Evolutionary conservation across 92 coral and sea anemone genomes (phyloP).

Genomic region (Porites rus): DNA sequence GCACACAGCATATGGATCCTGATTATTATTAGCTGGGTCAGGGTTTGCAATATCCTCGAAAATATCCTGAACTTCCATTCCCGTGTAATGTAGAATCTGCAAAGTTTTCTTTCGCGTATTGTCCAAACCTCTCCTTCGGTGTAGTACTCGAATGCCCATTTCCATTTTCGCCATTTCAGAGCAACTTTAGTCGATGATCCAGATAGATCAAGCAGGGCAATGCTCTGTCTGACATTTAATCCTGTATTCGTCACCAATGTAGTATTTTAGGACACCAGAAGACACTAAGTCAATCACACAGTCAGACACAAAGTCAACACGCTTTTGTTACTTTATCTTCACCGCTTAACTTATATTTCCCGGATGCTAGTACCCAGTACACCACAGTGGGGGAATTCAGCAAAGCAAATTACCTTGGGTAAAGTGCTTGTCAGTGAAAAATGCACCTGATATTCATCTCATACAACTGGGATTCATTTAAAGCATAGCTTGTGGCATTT

Average conservation of each 20-base stretch:
- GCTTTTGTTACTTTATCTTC: background rate
- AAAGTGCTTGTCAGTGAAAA: no score
- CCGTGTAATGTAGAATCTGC: slow-evolving; percentile 42
- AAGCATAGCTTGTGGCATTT: no score
- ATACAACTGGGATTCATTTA: no score
- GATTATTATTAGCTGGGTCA: background rate
- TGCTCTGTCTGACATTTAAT: background rate
- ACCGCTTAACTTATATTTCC: background rate
- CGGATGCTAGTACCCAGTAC: background rate
- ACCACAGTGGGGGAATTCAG: background rate
- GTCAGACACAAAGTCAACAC: background rate
- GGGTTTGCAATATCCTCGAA: slow-evolving; percentile 62
- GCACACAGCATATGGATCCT: slow-evolving; percentile 27
- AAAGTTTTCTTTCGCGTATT: slow-evolving; percentile 36
- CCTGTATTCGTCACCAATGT: slow-evolving; percentile 46
- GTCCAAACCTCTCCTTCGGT: slow-evolving; percentile 47
- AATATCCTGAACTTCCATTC: slow-evolving; percentile 57
- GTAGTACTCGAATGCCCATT: slow-evolving; percentile 54
- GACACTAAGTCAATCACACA: slow-evolving; percentile 1
- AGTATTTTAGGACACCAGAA: background rate
- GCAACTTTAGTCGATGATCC: slow-evolving; percentile 54
- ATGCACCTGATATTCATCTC: no score
- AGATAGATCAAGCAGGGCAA: slow-evolving; percentile 44
- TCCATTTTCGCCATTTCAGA: slow-evolving; percentile 56
- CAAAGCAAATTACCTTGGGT: no score